Evolutionary conservation across 2,113 vertebrate species (phyloP).

Genomic region (Catharus bicknelli): DNA sequence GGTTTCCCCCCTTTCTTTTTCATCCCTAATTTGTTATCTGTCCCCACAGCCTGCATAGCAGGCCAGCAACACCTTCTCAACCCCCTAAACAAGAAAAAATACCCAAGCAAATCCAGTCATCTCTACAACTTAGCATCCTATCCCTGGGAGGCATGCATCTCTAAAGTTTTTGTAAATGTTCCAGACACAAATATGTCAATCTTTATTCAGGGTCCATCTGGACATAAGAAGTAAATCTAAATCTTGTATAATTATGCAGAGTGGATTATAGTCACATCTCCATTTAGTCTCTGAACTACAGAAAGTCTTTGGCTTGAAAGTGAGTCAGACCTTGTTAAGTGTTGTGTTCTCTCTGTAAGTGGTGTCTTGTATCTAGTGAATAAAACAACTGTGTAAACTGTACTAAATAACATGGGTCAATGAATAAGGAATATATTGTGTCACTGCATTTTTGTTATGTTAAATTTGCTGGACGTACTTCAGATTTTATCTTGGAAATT

Average conservation of each 20-base stretch:
- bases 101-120: background rate
- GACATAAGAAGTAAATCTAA: background rate
- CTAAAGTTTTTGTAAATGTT: background rate
- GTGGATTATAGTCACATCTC: background rate
- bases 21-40: background rate
- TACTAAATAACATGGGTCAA: background rate
- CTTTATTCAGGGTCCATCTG: background rate
- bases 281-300: background rate
- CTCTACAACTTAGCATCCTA: background rate
- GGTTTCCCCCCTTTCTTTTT: rapidly evolving
- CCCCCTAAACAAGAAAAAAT: background rate
- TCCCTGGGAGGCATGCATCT: background rate
- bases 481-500: background rate
- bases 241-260: background rate
- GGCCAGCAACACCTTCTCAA: background rate
- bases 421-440: background rate
- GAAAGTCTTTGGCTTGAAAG: background rate
- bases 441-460: background rate
- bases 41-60: background rate
- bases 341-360: background rate
- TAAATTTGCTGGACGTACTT: background rate
- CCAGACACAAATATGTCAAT: background rate
- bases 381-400: background rate
- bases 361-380: background rate
- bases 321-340: background rate